Conservation (phyloP, 2,113 vertebrate genomes). For the Cairina moschata region DNA sequence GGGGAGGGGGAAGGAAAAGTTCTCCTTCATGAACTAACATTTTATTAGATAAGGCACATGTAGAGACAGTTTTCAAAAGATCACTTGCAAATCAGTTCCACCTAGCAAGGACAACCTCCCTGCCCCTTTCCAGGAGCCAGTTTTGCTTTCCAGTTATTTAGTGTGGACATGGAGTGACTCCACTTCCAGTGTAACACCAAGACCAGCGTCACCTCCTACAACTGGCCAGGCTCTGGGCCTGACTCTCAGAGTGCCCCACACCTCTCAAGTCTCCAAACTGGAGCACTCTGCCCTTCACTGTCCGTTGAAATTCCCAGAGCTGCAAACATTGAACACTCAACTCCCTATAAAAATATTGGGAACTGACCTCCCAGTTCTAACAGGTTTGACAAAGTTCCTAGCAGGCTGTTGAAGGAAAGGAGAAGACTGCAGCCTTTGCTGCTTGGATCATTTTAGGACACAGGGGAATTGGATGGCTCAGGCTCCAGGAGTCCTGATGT, state of each 20-base stretch:
- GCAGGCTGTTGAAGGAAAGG: neutral
- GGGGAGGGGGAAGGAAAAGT: neutral
- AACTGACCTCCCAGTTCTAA: neutral
- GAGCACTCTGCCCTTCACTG: neutral
- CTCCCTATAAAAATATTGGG: neutral
- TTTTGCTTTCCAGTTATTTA: conserved; percentile 19
- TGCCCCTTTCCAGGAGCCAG: neutral
- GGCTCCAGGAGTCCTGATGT: neutral
- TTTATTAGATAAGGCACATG: conserved; percentile 62
- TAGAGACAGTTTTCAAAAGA: conserved; percentile 40
- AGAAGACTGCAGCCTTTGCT: neutral
- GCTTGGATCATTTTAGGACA: neutral
- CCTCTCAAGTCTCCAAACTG: neutral
- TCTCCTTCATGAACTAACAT: neutral
- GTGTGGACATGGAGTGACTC: neutral
- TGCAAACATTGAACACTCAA: neutral
- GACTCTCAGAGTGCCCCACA: neutral
- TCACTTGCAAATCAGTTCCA: conserved; percentile 40
- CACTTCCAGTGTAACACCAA: neutral
- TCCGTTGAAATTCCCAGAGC: neutral
- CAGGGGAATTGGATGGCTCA: conserved; percentile 5
- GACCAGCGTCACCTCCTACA: neutral
- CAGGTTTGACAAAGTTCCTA: neutral
- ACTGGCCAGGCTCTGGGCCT: neutral
- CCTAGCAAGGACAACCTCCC: neutral